These are phyloP conservation scores for Percopsis omiscomaycus DNA, from an alignment of 2,797 vertebrate species.

Conservation along the genomic window DNA sequence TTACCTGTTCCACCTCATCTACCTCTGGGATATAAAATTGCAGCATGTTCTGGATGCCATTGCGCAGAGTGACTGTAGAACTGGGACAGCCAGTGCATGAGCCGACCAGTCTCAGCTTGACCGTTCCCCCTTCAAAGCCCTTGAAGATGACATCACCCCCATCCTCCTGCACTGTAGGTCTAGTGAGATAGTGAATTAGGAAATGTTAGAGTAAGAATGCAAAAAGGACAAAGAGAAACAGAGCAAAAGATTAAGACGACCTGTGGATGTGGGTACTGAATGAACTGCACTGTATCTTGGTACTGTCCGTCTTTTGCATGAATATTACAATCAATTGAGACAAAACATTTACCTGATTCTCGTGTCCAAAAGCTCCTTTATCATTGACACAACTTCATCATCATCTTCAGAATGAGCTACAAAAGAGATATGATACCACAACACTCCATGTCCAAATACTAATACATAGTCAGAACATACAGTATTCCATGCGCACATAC, in stretches of 20 bases:
- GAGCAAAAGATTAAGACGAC: background rate
- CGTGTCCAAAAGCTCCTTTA: constrained; percentile 84
- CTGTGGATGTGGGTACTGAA: background rate
- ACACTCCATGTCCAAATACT: background rate
- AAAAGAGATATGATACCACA: constrained; percentile 23
- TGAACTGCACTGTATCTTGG: background rate
- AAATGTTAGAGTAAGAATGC: background rate
- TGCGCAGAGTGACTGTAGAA: constrained; percentile 79
- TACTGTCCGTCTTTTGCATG: constrained; percentile 5
- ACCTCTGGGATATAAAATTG: constrained; percentile 86
- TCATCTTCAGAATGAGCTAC: constrained; percentile 79
- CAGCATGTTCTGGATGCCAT: constrained; percentile 85
- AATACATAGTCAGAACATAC: background rate
- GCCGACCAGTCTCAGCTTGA: constrained; percentile 81
- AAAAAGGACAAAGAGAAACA: constrained; percentile 11
- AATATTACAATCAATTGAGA: background rate
- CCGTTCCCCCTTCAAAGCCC: constrained; percentile 79
- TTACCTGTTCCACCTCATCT: constrained; percentile 79
- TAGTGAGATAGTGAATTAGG: constrained; percentile 40
- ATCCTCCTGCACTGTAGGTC: constrained; percentile 84
- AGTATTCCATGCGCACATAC: background rate
- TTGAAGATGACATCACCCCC: constrained; percentile 83
- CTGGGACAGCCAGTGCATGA: constrained; percentile 85
- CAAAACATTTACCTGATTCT: constrained; percentile 77
- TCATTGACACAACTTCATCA: constrained; percentile 82